Percentiles rank a stretch among this genome's conserved stretches.
Evolutionary conservation across 2,888 invertebrate genomes (phyloP).

Genomic region (Incurvaria masculella): DNA sequence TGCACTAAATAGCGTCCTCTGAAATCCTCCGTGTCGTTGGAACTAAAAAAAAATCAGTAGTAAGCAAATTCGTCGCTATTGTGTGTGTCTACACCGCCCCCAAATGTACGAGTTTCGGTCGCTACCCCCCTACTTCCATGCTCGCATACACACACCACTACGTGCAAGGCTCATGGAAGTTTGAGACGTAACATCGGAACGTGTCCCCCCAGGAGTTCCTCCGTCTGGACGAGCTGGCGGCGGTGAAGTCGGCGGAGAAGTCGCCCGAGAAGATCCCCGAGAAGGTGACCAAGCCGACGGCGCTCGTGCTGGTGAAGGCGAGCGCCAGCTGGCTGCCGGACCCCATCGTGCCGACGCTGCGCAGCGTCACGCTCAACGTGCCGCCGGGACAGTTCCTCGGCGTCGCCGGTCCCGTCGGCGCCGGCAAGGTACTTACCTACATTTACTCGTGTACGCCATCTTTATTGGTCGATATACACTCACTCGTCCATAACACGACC

Average conservation of each 20-base stretch:
- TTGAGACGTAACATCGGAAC: too few relatives aligned
- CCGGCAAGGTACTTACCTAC: slow-evolving; percentile 58
- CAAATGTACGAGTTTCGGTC: too few relatives aligned
- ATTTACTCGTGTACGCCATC: not conserved
- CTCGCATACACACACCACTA: too few relatives aligned
- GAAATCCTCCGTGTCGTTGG: too few relatives aligned
- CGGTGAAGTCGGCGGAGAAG: slow-evolving; percentile 23
- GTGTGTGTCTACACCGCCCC: too few relatives aligned
- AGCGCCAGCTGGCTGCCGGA: slow-evolving; percentile 43
- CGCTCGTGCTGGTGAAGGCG: slow-evolving; percentile 35
- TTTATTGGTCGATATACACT: not conserved
- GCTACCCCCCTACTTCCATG: too few relatives aligned
- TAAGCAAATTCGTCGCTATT: too few relatives aligned
- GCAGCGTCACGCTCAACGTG: slow-evolving; percentile 47
- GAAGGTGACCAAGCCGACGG: slow-evolving; percentile 25
- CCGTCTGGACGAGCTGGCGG: slow-evolving; percentile 36
- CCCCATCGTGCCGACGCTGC: slow-evolving; percentile 53
- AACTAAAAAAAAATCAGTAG: too few relatives aligned
- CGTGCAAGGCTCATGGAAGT: too few relatives aligned
- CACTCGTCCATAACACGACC: too few relatives aligned
- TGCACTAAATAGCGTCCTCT: too few relatives aligned
- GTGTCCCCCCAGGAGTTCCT: slow-evolving; percentile 35
- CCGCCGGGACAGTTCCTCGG: slow-evolving; percentile 60
- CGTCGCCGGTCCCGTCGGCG: slow-evolving; percentile 72
- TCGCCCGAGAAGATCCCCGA: slow-evolving; percentile 8